phyloP scores from a whole-genome alignment of 2,113 vertebrate species.

The Myrmecophaga tridactyla region DNA sequence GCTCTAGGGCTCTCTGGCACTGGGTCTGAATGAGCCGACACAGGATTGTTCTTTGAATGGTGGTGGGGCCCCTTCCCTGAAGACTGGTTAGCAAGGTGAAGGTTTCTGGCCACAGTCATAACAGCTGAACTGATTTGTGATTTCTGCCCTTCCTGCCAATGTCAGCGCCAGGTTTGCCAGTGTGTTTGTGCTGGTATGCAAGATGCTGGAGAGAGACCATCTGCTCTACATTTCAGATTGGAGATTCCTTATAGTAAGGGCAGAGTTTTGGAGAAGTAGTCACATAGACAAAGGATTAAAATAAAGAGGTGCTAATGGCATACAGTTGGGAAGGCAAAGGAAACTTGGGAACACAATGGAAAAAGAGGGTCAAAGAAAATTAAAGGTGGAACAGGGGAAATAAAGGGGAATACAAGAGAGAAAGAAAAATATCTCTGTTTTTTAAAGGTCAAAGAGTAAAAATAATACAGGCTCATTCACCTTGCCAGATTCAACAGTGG shows the following conservation, averaged over 20 bases:
- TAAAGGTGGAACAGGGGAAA: conserved; percentile 77
- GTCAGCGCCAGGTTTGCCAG: conserved; percentile 57
- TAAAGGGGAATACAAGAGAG: conserved; percentile 63
- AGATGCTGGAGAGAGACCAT: conserved; percentile 72
- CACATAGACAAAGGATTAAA: conserved; percentile 77
- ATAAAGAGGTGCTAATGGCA: conserved; percentile 83
- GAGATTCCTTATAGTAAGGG: conserved; percentile 77
- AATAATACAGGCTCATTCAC: conserved; percentile 74
- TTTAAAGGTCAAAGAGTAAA: conserved; percentile 80
- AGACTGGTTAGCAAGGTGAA: conserved; percentile 68
- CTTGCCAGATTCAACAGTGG: conserved; percentile 76
- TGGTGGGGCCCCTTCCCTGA: conserved; percentile 35
- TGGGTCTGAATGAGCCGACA: neutral
- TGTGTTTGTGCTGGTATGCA: conserved; percentile 73
- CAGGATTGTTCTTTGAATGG: neutral
- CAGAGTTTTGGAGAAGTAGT: conserved; percentile 75
- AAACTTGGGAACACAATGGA: conserved; percentile 77
- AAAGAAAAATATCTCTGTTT: conserved; percentile 72
- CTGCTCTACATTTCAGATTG: conserved; percentile 60
- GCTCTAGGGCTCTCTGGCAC: conserved; percentile 12
- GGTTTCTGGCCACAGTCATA: conserved; percentile 75
- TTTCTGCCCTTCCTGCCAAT: conserved; percentile 75
- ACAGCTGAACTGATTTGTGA: conserved; percentile 80
- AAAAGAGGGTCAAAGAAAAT: conserved; percentile 79
- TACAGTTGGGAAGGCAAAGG: conserved; percentile 80